Percentiles rank a stretch among this genome's conserved stretches.
Conservation (phyloP, 2,113 vertebrate species). For the Dicaeum eximium region DNA sequence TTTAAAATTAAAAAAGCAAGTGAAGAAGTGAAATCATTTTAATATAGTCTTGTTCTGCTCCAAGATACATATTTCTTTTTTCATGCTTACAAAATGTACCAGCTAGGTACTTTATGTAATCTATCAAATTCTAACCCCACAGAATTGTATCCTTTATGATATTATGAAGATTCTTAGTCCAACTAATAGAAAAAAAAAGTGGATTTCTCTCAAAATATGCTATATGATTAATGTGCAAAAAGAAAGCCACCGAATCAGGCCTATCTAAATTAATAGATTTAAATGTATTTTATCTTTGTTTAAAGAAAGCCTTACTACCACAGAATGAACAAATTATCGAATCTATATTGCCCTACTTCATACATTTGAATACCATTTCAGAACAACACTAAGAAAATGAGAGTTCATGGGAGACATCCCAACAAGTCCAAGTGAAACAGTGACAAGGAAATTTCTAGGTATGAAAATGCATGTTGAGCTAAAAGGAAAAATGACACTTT, state of each 20-base stretch:
- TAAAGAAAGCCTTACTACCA: background rate
- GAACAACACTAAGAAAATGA: background rate
- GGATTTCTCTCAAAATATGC: background rate
- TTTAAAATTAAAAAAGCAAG: background rate
- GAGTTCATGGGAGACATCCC: background rate
- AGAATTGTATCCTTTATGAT: background rate
- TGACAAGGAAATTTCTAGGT: background rate
- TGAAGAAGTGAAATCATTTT: background rate
- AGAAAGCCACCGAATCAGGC: background rate
- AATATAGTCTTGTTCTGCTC: background rate
- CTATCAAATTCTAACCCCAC: background rate
- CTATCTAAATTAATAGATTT: background rate
- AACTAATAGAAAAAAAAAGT: background rate
- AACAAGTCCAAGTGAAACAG: background rate
- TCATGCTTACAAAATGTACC: background rate
- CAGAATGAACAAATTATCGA: background rate
- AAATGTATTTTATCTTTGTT: background rate
- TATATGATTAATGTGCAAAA: background rate
- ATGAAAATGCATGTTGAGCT: background rate
- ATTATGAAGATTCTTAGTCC: background rate
- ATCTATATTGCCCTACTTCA: background rate
- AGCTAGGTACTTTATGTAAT: background rate
- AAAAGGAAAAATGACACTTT: background rate
- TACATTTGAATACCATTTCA: background rate
- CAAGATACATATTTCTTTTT: background rate